Evolutionary conservation across 2,797 vertebrate species (phyloP).

Genomic region (Adelosebastes latens): DNA sequence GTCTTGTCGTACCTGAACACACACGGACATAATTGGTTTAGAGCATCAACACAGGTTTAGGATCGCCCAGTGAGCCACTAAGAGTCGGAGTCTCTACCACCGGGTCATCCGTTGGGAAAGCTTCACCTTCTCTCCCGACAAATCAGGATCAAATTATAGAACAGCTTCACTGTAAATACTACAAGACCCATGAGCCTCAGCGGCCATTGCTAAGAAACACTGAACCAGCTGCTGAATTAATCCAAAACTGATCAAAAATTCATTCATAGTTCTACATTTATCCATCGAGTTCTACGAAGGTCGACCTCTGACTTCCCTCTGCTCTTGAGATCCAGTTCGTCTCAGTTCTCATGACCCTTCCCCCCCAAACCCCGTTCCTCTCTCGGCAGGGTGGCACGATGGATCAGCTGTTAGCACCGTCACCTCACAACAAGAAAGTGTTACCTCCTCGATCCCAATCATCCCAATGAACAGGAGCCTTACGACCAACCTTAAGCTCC

Average conservation of each 20-base stretch:
- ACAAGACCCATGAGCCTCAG: background rate
- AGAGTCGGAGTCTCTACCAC: no score
- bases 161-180: background rate
- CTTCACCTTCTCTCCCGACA: background rate
- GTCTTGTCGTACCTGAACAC: conserved; percentile 72
- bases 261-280: background rate
- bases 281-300: background rate
- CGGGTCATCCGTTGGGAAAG: background rate
- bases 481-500: no score
- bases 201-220: background rate
- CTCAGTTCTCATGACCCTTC: no score
- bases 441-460: no score
- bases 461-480: no score
- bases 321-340: background rate
- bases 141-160: background rate
- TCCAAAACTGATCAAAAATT: background rate
- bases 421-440: no score
- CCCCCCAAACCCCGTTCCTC: no score
- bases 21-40: background rate
- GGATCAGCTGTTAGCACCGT: no score
- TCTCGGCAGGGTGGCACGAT: no score
- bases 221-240: background rate
- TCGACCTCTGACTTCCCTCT: background rate
- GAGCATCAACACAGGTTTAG: background rate
- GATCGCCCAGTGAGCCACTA: background rate